phyloP scores from a whole-genome alignment of 1,140 invertebrate genomes.

The Macrocentrus cingulum region DNA sequence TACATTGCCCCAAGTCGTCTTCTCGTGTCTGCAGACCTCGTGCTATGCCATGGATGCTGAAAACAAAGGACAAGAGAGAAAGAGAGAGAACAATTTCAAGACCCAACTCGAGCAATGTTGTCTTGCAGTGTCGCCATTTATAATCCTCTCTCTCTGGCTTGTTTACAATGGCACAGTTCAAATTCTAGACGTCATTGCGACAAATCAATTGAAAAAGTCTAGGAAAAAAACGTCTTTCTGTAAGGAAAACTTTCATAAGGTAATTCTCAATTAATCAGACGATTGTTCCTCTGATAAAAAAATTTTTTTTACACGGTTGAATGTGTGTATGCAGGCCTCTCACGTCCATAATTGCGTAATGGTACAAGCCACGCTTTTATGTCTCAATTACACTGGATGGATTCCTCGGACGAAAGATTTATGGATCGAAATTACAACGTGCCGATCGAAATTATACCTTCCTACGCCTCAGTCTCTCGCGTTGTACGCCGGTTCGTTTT shows the following conservation, averaged over 20 bases:
- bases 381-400: conserved; percentile 34
- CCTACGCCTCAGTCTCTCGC: conserved; percentile 19
- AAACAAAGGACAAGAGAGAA: too few relatives aligned
- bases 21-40: conserved; percentile 7
- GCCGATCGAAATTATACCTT: conserved; percentile 36
- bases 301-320: neutral
- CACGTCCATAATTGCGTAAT: conserved; percentile 31
- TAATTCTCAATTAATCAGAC: too few relatives aligned
- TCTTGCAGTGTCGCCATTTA: too few relatives aligned
- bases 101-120: too few relatives aligned
- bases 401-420: conserved; percentile 34
- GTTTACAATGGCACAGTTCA: too few relatives aligned
- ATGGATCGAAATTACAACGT: conserved; percentile 36
- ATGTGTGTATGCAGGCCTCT: conserved; percentile 2
- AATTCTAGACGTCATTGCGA: too few relatives aligned
- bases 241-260: too few relatives aligned
- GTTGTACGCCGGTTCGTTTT: neutral
- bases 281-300: too few relatives aligned
- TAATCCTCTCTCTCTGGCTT: too few relatives aligned
- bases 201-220: too few relatives aligned
- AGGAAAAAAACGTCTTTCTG: too few relatives aligned
- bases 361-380: conserved; percentile 34
- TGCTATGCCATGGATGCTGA: neutral
- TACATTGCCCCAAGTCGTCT: neutral
- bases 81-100: too few relatives aligned